Evolutionary conservation across 2,888 invertebrate genomes (phyloP), one percentile per base, ranked within the genome.

Genomic region (Ochlodes sylvanus): DNA sequence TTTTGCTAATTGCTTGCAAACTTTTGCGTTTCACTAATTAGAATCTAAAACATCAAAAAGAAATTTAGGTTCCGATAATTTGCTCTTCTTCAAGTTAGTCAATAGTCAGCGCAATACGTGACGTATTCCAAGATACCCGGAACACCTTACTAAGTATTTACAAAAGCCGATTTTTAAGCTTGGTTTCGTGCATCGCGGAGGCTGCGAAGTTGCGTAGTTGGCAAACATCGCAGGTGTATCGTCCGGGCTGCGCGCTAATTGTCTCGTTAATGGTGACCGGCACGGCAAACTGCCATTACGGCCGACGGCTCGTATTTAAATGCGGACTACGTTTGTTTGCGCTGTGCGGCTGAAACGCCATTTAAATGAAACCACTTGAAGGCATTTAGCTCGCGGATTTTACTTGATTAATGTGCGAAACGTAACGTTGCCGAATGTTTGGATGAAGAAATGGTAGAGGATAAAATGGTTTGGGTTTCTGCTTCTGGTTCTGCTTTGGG

Each of bases 231-330:
- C 21, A 44, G n/a, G 42, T 42, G 19, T 9, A 44, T 47, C 47
- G 44, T 60, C 58, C 38, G n/a, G 19, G 61, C 47, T 34, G 15
- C 10, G 44, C 55, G 64, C 64, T 57, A 57, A 64, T 64, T 64
- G 64, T 64, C 19, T 57, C 34, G 64, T 65, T 44, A 65, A 64
- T 65, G 47, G 38, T 50, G 34, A 2, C 6, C 47, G 34, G 57
- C 64, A 65, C 64, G 64, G 64, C 56, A 65, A 38, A 7, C 21
- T 19, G 56, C 64, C 57, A 65, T 65, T 65, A 65, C 38, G 12
- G 44, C 58, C 15, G 56, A 12, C 10, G 54, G 55, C 41, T 42
- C 41, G 57, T 27, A 58, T 58, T 66, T 66, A 66, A 58, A 58
- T 41, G n/a, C n/a, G n/a, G n/a, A 66, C 58, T 42, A 52, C 58